Conservation (phyloP, 2,797 vertebrate genomes). For the Amazonetta brasiliensis region DNA sequence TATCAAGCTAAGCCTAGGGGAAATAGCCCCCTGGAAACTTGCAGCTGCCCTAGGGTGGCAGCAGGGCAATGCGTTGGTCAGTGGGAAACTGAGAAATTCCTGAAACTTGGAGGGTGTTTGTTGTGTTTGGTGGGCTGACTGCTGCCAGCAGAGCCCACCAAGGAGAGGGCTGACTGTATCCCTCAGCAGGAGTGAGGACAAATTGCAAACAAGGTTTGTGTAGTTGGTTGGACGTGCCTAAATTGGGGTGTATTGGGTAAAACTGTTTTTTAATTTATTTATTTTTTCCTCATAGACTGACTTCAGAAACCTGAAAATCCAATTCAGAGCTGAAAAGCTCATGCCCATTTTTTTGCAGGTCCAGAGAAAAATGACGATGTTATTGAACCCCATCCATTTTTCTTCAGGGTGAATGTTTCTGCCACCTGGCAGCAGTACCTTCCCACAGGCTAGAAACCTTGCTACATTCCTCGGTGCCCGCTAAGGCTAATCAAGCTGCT, state of each 20-base stretch:
- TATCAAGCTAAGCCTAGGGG: not conserved
- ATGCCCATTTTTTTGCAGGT: not conserved
- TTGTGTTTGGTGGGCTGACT: not conserved
- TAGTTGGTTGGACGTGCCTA: fast-evolving
- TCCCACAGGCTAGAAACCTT: not conserved
- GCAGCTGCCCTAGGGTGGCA: not conserved
- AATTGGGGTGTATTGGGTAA: not conserved
- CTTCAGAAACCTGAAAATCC: not conserved
- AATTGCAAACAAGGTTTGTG: too few species aligned
- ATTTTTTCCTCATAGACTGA: not conserved
- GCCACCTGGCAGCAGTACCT: not conserved
- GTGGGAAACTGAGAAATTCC: not conserved
- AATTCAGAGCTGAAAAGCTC: not conserved
- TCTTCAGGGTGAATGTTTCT: not conserved
- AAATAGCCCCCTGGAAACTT: not conserved
- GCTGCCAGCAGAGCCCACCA: not conserved
- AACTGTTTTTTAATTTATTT: not conserved
- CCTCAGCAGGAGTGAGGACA: not conserved
- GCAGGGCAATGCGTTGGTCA: not conserved
- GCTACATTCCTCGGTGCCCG: not conserved
- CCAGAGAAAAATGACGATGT: not conserved
- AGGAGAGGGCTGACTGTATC: not conserved
- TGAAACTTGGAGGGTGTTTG: fast-evolving
- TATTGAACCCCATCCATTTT: not conserved
- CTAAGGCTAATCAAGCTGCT: not conserved